phyloP scores from a whole-genome alignment of 1,140 invertebrate genomes.

The Zaprionus ornatus region DNA sequence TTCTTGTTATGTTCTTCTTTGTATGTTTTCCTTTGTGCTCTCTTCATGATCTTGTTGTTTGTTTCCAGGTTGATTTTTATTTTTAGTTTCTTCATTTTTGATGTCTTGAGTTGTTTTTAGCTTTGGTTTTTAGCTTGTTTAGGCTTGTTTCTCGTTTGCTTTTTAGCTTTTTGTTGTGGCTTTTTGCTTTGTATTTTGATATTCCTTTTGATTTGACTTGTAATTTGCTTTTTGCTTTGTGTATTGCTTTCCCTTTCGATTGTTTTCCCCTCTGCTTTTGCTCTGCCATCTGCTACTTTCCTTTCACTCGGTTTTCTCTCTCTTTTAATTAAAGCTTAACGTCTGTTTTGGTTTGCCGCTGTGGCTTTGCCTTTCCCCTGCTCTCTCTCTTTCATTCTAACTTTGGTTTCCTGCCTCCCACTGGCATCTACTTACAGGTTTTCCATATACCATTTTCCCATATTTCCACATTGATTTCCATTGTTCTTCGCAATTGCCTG shows the following conservation, averaged over 20 bases:
- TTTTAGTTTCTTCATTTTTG: not conserved
- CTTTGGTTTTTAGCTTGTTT: not conserved
- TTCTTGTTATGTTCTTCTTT: not conserved
- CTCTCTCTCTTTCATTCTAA: not conserved
- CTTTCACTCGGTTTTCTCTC: not conserved
- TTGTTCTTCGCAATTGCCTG: not conserved
- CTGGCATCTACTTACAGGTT: not conserved
- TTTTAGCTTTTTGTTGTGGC: not conserved
- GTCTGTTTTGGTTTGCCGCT: not conserved
- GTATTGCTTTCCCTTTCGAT: not conserved
- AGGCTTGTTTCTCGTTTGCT: not conserved
- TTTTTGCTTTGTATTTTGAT: not conserved
- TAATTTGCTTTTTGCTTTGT: not conserved
- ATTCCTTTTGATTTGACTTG: not conserved
- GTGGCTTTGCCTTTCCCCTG: not conserved
- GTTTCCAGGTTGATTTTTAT: not conserved
- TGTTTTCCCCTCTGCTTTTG: not conserved
- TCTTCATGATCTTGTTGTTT: not conserved
- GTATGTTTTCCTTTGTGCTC: not conserved
- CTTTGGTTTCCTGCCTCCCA: not conserved
- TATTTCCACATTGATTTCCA: constrained; percentile 1
- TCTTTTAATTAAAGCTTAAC: not conserved
- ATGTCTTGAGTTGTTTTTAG: not conserved
- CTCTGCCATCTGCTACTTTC: not conserved
- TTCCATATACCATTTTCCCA: not conserved